Evolutionary conservation across 2,888 invertebrate genomes (phyloP).

Genomic region (Poecilobothrus nobilitatus): DNA sequence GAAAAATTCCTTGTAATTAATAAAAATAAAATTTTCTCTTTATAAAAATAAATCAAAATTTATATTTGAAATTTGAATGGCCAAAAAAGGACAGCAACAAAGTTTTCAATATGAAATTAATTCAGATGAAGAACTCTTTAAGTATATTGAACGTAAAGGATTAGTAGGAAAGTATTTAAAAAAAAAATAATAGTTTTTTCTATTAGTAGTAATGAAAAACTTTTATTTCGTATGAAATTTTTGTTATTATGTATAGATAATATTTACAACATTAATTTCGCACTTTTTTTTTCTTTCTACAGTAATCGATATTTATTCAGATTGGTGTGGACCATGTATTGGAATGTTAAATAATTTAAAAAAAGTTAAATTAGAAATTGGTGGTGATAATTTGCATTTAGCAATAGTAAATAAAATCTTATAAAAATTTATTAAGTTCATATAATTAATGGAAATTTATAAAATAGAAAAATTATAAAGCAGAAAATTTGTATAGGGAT

Average conservation of each 20-base stretch:
- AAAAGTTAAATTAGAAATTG: constrained; percentile 78
- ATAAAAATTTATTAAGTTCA: constrained; percentile 10
- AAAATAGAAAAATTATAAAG: too few relatives aligned
- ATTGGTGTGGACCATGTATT: constrained; percentile 85
- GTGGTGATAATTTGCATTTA: constrained; percentile 68
- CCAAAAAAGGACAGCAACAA: constrained; percentile 63
- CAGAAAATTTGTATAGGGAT: too few relatives aligned
- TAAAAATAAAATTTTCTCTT: background rate
- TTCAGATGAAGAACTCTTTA: constrained; percentile 73
- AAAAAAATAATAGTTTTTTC: constrained; percentile 7
- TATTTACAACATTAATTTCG: too few relatives aligned
- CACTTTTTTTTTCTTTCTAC: constrained; percentile 19
- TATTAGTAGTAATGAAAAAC: constrained; percentile 7
- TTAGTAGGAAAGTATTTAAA: constrained; percentile 54
- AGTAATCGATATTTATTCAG: constrained; percentile 82
- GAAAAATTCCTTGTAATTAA: background rate
- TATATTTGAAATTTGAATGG: constrained; percentile 37
- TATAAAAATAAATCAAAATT: background rate
- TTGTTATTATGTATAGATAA: background rate
- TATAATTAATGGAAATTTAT: too few relatives aligned
- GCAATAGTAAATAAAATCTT: constrained; percentile 55
- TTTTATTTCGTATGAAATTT: background rate
- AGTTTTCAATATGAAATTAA: constrained; percentile 67
- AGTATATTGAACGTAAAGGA: constrained; percentile 62
- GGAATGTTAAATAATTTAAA: constrained; percentile 77